Evolutionary conservation across 37 sponge, comb jelly and placozoan species (phyloP).

Genomic region (Theonella swinhoei): DNA sequence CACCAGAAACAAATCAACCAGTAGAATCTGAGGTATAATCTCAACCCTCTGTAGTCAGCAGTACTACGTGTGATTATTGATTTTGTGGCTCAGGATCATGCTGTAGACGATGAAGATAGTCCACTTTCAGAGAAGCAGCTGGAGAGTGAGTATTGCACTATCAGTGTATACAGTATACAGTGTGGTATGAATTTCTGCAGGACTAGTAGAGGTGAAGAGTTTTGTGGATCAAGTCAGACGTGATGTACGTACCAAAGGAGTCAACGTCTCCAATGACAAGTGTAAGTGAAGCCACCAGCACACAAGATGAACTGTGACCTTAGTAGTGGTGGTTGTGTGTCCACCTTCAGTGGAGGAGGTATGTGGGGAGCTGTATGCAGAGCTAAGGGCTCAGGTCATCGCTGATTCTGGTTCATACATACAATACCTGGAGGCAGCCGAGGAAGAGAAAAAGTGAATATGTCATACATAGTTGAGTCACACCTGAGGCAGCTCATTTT

Average conservation of each 20-base stretch:
- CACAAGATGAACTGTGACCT: no score
- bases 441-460: not conserved
- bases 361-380: not conserved
- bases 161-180: not conserved
- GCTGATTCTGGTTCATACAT: slow-evolving; percentile 15
- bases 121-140: not conserved
- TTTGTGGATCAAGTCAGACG: slow-evolving; percentile 21
- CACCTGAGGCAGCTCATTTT: no score
- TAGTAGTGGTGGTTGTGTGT: no score
- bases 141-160: not conserved
- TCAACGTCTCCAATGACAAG: not conserved
- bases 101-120: not conserved
- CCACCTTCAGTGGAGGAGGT: not conserved
- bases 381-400: slow-evolving; percentile 4
- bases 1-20: not conserved
- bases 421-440: slow-evolving; percentile 6
- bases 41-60: not conserved
- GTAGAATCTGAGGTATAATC: not conserved
- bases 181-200: not conserved
- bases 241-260: slow-evolving; percentile 1
- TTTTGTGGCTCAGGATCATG: not conserved
- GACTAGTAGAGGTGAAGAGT: slow-evolving; percentile 11
- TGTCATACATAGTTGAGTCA: no score
- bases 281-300: no score
- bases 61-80: not conserved